Base-by-base conservation (phyloP, 1,140 invertebrate species). In the Euwallacea fornicatus region DNA sequence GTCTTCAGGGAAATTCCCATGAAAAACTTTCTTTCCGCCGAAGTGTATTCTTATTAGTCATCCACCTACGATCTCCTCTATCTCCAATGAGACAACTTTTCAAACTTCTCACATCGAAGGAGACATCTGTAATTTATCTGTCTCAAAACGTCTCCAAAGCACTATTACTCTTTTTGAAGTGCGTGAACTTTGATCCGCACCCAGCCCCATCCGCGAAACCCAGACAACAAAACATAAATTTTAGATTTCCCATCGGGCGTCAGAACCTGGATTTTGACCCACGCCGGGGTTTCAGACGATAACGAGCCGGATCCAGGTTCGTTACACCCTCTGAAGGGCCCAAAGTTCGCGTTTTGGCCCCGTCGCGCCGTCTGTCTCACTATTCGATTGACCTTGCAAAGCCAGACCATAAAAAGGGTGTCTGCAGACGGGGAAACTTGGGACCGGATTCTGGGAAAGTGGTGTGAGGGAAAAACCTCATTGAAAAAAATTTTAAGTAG, bases 231-330 rank as follows among this genome's bases (percentile, higher is more conserved):
- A 10, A 50, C 9, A 50, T 10, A 13, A 56, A 11, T 56, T 56
- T 13, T 33, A 56, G 10, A 56, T 33, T 13, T 56, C 16, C 16
- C 11, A 56, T 33, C 2, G 11, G 21, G 55, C 9, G 55, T 58
- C 55, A 15, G 55, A 58, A 58, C 13, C 16, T 15, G 21, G 13
- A 58, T 16, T 41, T 41, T 15, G 13, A 33, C 55, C 7, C n/a
- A 64, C 10, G 42, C 46, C 15, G 47, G 46, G 43, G 62, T n/a
- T 10, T 7, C 46, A 62, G 62, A 21, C 46, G 62, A 9, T 47
- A 50, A 42, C 13, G 44, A 62, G 13, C 43, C 60, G 42, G 11
- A 62, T 13, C 60, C 55, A 58, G 43, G 62, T 64, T 64, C 62
- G 15, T 50, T 64, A 50, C 8, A 50, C 62, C 59, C 21, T 58